These are phyloP conservation scores for Rhynchonycteris naso DNA, from an alignment of 2,797 vertebrate species.

Conservation along the genomic window DNA sequence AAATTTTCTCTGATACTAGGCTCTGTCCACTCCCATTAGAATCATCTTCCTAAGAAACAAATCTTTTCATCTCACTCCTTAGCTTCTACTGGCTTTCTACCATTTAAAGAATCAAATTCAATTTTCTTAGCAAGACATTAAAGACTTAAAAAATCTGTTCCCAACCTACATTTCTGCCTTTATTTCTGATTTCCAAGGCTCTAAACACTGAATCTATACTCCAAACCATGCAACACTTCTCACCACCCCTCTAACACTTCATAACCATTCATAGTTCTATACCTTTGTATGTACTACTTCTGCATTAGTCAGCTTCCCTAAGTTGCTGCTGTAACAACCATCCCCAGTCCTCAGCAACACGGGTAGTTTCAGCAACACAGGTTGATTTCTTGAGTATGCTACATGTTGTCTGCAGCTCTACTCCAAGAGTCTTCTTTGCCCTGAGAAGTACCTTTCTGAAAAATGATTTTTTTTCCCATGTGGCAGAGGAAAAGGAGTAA, in stretches of 20 bases:
- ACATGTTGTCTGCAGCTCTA: not conserved
- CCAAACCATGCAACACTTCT: not conserved
- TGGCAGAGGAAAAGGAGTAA: not conserved
- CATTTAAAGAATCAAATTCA: not conserved
- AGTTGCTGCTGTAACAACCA: not conserved
- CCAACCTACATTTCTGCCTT: not conserved
- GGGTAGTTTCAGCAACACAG: not conserved
- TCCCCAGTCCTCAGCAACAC: not conserved
- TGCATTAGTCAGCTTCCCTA: not conserved
- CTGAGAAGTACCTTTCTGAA: not conserved
- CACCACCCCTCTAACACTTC: not conserved
- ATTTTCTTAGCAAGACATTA: not conserved
- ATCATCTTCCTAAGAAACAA: not conserved
- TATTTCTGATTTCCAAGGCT: not conserved
- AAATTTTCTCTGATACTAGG: not conserved
- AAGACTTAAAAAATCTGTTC: not conserved
- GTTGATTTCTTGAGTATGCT: not conserved
- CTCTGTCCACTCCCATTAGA: not conserved
- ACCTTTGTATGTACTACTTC: not conserved
- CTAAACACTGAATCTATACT: not conserved
- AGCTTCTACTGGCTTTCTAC: conserved; percentile 1
- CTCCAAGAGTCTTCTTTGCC: not conserved
- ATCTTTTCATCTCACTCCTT: not conserved
- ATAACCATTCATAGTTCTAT: not conserved
- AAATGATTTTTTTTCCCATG: not conserved